phyloP scores from a whole-genome alignment of 2,888 invertebrate genomes.

The Clunio marinus region DNA sequence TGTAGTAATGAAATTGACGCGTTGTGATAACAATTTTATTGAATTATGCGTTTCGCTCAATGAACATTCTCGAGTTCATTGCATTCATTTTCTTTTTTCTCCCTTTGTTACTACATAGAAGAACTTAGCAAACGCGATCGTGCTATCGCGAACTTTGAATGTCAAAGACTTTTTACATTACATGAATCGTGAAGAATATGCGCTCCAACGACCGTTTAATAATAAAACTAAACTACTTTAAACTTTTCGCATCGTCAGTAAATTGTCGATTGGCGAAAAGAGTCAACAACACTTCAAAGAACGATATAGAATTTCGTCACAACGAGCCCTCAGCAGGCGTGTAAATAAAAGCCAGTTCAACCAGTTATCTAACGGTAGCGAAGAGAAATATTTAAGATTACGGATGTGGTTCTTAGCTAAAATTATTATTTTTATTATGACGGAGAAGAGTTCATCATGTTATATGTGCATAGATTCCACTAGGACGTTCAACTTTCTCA shows the following conservation, averaged over 20 bases:
- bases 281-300: constrained; percentile 26
- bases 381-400: no score
- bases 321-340: no score
- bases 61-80: neutral
- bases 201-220: neutral
- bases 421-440: no score
- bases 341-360: neutral
- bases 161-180: constrained; percentile 28
- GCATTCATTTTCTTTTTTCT: no score
- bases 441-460: no score
- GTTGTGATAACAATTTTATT: constrained; percentile 28
- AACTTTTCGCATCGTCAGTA: constrained; percentile 16
- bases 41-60: constrained; percentile 24
- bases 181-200: constrained; percentile 1
- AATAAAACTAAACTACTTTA: constrained; percentile 8
- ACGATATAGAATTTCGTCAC: neutral
- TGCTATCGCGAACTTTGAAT: constrained; percentile 19
- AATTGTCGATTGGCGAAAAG: constrained; percentile 17
- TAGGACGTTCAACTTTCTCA: no score
- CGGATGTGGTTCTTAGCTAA: no score
- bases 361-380: constrained; percentile 21
- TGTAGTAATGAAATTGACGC: no score
- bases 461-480: no score
- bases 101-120: neutral
- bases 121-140: neutral